A percentile compares a stretch with the other conserved stretches of the same genome.
These are phyloP conservation scores for Empidonax alnorum DNA, from an alignment of 2,113 vertebrate genomes.

Conservation along the genomic window DNA sequence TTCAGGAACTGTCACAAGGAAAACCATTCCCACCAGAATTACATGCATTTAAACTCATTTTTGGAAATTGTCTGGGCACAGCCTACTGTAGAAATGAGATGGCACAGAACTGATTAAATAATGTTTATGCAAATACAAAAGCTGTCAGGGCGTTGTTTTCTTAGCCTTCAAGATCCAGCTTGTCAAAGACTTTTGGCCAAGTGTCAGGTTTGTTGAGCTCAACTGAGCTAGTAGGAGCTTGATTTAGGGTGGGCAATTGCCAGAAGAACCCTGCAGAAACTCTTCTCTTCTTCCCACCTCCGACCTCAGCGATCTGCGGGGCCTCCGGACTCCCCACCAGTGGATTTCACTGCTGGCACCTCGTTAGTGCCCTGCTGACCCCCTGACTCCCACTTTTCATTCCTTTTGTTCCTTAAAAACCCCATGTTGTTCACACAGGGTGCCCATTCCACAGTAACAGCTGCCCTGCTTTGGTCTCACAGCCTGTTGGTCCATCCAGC, in stretches of 20 bases:
- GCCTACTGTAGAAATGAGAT: constrained; percentile 52
- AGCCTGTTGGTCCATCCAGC: not conserved
- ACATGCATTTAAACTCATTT: constrained; percentile 47
- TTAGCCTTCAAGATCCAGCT: constrained; percentile 33
- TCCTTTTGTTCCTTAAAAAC: not conserved
- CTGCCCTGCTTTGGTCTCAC: not conserved
- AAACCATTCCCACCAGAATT: constrained; percentile 48
- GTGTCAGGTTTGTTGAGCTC: not conserved
- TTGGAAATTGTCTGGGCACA: constrained; percentile 40
- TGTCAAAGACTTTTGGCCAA: constrained; percentile 13
- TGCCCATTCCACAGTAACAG: fast-evolving
- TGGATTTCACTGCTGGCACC: not conserved
- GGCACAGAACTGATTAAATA: constrained; percentile 56
- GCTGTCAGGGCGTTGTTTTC: constrained; percentile 47
- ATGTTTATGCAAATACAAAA: constrained; percentile 40
- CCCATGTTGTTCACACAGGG: fast-evolving
- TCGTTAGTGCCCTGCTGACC: not conserved
- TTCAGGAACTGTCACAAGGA: constrained; percentile 19
- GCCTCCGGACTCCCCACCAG: not conserved
- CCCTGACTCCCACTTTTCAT: not conserved
- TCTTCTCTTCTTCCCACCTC: not conserved
- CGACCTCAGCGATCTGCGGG: not conserved
- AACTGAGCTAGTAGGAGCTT: constrained; percentile 24
- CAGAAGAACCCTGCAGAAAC: constrained; percentile 10
- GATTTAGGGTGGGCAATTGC: not conserved